These are phyloP conservation scores for Sicus ferrugineus DNA, from an alignment of 2,888 invertebrate genomes.

Conservation along the genomic window DNA sequence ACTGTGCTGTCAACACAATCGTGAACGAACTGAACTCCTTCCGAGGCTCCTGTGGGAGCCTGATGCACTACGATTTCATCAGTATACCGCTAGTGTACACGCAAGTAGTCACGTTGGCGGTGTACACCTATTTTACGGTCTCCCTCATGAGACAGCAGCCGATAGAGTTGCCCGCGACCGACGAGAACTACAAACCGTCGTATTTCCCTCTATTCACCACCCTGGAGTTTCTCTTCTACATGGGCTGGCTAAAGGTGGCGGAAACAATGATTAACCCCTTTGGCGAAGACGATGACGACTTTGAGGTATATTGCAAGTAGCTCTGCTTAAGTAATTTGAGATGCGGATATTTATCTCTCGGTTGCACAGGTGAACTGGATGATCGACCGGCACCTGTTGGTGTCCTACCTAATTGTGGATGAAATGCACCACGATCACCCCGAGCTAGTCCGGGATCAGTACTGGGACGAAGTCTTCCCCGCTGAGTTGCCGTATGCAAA, in stretches of 20 bases:
- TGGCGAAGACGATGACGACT: conserved; percentile 89
- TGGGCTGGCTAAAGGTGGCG: conserved; percentile 91
- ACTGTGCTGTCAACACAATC: conserved; percentile 89
- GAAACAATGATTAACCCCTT: conserved; percentile 90
- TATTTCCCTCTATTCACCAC: conserved; percentile 89
- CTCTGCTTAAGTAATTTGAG: neutral
- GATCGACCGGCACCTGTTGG: conserved; percentile 81
- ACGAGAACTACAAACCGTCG: conserved; percentile 62
- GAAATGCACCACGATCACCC: conserved; percentile 94
- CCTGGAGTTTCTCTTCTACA: conserved; percentile 84
- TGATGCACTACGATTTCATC: conserved; percentile 79
- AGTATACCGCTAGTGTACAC: conserved; percentile 80
- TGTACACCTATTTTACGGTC: conserved; percentile 87
- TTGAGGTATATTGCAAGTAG: conserved; percentile 68
- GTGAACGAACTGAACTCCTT: conserved; percentile 85
- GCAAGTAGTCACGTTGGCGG: conserved; percentile 85
- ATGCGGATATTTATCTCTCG: neutral
- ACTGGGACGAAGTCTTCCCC: conserved; percentile 89
- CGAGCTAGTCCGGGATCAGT: conserved; percentile 83
- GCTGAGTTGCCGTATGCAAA: conserved; percentile 83
- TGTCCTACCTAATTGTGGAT: conserved; percentile 89
- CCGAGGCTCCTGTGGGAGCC: conserved; percentile 76
- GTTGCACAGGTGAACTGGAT: conserved; percentile 79
- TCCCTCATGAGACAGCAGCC: conserved; percentile 88
- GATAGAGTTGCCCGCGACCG: conserved; percentile 65